These are phyloP conservation scores for Apteryx owenii DNA, from an alignment of 2,113 vertebrate species.

Conservation along the genomic window DNA sequence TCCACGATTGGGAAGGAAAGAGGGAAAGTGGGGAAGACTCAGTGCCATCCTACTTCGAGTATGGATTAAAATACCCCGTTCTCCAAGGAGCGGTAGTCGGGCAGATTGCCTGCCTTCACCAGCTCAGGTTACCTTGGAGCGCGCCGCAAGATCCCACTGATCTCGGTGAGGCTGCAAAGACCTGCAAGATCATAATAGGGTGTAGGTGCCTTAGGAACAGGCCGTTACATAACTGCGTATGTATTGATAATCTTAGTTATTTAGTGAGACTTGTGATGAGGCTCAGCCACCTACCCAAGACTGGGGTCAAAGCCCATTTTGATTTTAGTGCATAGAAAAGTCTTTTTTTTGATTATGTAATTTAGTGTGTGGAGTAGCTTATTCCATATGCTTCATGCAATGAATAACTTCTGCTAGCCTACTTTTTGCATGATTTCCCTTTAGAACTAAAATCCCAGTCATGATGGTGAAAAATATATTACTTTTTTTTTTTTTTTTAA, in stretches of 20 bases:
- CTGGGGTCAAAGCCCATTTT: not conserved
- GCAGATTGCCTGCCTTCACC: accelerated
- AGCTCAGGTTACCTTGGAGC: not conserved
- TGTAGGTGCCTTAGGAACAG: not conserved
- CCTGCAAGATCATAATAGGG: not conserved
- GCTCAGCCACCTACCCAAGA: not conserved
- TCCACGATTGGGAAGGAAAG: not conserved
- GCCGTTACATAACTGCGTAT: not conserved
- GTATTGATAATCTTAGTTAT: not conserved
- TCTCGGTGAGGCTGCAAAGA: not conserved
- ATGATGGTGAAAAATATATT: slow-evolving; percentile 50
- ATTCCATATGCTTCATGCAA: slow-evolving; percentile 13
- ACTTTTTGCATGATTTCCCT: slow-evolving; percentile 75
- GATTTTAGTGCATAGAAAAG: not conserved
- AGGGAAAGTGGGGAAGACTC: not conserved
- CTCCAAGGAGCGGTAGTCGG: not conserved
- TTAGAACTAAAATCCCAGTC: slow-evolving; percentile 73
- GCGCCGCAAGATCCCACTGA: not conserved
- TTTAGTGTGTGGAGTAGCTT: not conserved
- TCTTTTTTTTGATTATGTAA: not conserved
- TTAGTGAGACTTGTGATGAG: not conserved
- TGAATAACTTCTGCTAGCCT: slow-evolving; percentile 63
- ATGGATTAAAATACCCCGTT: not conserved
- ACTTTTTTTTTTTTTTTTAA: not conserved
- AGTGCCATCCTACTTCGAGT: not conserved